Evolutionary conservation across 2,888 invertebrate genomes (phyloP), one percentile per base, ranked within the genome.

Genomic region (Aromia moschata): DNA sequence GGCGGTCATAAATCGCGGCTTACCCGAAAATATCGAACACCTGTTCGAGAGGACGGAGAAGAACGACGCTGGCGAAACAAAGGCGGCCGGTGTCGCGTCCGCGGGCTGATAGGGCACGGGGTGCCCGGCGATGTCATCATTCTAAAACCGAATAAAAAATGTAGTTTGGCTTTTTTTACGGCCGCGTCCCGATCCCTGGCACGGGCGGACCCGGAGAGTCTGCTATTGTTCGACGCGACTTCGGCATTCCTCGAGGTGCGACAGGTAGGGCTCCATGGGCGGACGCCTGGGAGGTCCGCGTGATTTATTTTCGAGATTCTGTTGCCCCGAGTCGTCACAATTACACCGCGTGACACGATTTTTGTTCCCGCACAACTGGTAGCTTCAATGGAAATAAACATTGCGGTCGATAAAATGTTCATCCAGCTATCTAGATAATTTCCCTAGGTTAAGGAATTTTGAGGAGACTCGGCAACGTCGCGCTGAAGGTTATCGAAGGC

Each of bases 211-310:
- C 37, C 25, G 14, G 38, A 51, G 53, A 49, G 58, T 55, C 58
- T n/a, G 64, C 65, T 65, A 65, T 67, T 30, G 62, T 58, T 63
- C 63, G 67, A n/a, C 56, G 60, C 65, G 57, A 62, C 65, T 59
- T 49, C 58, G 68, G 65, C 65, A 68, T 68, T 67, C 67, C 65
- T 63, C 61, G 62, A 68, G 68, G 65, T 68, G 65, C 66, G 67
- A 64, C 69, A 71, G 69, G 49, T 49, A 49, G 68, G 70, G 72
- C 72, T 38, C 16, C 49, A 49, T 38, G 25, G 38, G 30, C 37
- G 49, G 3, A 20, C 14, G 15, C 2, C 33, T 33, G 33, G 25
- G 25, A 25, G 25, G 25, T 25, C 25, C 7, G 4, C n/a, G n/a
- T n/a, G n/a, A n/a, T n/a, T n/a, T n/a, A n/a, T n/a, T n/a, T n/a